Conservation (phyloP, 1,140 invertebrate genomes). For the Geopemphigus sp. region DNA sequence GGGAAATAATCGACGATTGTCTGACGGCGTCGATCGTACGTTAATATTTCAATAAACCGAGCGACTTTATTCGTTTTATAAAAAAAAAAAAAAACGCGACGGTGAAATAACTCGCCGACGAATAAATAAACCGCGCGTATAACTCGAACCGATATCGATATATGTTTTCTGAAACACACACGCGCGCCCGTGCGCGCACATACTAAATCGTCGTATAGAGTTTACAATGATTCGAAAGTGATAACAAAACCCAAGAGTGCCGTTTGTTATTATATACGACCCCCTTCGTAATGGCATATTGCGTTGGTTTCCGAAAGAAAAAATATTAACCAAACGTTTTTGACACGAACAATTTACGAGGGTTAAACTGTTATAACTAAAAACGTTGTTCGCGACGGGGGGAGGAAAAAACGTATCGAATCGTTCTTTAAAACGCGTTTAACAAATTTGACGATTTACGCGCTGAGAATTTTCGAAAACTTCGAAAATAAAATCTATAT, state of each 20-base stretch:
- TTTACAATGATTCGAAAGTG: not conserved
- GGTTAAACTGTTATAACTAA: not conserved
- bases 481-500: not conserved
- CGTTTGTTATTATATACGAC: conserved; percentile 19
- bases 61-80: too few relatives aligned
- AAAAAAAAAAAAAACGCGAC: too few relatives aligned
- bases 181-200: too few relatives aligned
- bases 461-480: not conserved
- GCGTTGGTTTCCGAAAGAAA: conserved; percentile 26
- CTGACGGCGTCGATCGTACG: too few relatives aligned
- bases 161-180: not conserved
- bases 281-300: not conserved
- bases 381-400: not conserved
- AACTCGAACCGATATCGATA: not conserved
- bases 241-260: conserved; percentile 28
- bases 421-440: not conserved
- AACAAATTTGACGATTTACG: not conserved
- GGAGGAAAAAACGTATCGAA: not conserved
- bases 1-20: too few relatives aligned
- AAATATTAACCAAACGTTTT: conserved; percentile 15
- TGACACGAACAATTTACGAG: conserved; percentile 26
- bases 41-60: too few relatives aligned
- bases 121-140: not conserved
- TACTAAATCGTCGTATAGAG: not conserved
- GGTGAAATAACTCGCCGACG: not conserved